Base-by-base conservation (phyloP, 2,113 vertebrate genomes). In the Cinclus mexicanus region DNA sequence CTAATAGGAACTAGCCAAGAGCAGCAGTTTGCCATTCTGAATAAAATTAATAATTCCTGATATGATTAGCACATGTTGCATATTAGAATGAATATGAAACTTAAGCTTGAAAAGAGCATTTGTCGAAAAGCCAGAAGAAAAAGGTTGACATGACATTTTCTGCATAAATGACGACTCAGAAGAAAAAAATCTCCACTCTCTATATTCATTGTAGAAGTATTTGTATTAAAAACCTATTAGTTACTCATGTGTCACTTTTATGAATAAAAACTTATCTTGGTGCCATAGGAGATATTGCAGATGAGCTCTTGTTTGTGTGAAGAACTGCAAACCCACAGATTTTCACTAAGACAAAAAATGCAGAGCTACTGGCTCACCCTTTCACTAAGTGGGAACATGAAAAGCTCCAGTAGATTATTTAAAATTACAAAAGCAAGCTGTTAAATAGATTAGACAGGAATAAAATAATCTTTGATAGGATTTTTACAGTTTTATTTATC, bases 51-150 rank as follows among this genome's bases (percentile, higher is more conserved):
- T 96, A 46, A 91, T 88, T 81, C 68, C 41, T 94, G 87, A 96
- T 76, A 89, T 82, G 89, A 89, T 72, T 94, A 94, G 68, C 59
- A 88, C n/a, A 75, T 37, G 55, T 63, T 95, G 68, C 59, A 70
- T 35, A 91, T 49, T 84, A 72, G 42, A 95, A 76, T 70, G 35
- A 94, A 91, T 63, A 37, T 63, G 63, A 92, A 85, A 78, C 89
- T 50, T 79, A 64, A 63, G 70, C 94, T 90, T 96, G 93, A 95
- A 97, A 97, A 96, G 87, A 93, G 71, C 95, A 92, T 87, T 96
- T 95, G 64, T 95, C 0, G 24, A 88, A 93, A 95, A 96, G 55
- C 44, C 56, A 93, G 84, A 88, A 94, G 74, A 72, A 94, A 95
- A 97, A 88, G 52, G 42, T 92, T 95, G 94, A 91, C 90, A 59